A percentile compares a stretch with the other conserved stretches of the same genome.
Conservation (phyloP, 2,113 vertebrate species). For the Nyctereutes procyonoides region DNA sequence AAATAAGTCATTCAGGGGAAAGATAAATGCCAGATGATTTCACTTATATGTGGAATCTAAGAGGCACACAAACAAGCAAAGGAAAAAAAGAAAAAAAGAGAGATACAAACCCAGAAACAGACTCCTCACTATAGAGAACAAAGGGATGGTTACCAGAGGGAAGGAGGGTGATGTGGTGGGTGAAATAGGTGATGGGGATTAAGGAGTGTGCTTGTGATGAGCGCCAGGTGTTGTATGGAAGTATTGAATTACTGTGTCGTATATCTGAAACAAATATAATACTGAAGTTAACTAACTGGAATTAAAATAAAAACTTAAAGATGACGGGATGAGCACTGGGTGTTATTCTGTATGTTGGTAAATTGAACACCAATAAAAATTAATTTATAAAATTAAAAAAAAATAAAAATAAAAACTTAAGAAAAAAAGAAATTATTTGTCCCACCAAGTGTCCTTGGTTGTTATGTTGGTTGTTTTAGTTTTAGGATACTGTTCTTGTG, state of each 20-base stretch:
- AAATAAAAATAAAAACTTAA: neutral
- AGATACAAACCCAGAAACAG: neutral
- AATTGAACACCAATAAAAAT: no score
- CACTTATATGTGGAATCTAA: neutral
- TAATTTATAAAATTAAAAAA: no score
- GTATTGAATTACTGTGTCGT: neutral
- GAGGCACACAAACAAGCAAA: neutral
- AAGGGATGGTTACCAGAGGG: neutral
- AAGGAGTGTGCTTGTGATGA: neutral
- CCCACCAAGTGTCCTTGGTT: neutral
- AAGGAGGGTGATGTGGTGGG: neutral
- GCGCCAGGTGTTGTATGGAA: neutral
- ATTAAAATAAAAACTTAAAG: neutral
- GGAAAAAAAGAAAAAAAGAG: neutral
- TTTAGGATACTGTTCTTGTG: constrained; percentile 40
- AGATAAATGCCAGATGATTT: neutral
- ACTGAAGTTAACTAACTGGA: neutral
- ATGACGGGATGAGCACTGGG: no score
- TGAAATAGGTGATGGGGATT: neutral
- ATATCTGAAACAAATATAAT: neutral
- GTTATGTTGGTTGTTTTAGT: neutral
- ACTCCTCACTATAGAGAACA: neutral
- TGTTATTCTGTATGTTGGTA: no score
- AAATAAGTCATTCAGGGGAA: neutral
- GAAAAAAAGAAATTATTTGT: neutral